Conservation (phyloP, 2,113 vertebrate genomes). For the Apodemus sylvaticus region DNA sequence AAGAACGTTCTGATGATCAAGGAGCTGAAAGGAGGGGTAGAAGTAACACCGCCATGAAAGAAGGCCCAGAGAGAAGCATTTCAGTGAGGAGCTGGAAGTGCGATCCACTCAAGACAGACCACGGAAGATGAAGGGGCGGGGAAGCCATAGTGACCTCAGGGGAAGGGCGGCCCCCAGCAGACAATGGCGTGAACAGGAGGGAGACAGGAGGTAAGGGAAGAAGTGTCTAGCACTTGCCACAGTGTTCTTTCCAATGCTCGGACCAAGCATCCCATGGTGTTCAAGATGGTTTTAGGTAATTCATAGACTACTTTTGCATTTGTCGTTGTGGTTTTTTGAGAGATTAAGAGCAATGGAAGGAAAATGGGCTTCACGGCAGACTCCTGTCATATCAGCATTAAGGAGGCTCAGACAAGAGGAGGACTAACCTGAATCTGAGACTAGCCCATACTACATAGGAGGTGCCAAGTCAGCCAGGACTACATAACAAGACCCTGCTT, state of each 20-base stretch:
- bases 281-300: not conserved
- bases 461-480: not conserved
- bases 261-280: not conserved
- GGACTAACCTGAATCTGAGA: not conserved
- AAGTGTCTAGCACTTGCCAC: not conserved
- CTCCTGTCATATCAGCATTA: not conserved
- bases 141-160: not conserved
- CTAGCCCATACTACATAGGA: not conserved
- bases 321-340: not conserved
- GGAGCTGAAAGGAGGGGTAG: not conserved
- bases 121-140: not conserved
- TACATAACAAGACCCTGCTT: not conserved
- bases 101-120: not conserved
- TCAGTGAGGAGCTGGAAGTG: not conserved
- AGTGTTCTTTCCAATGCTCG: not conserved
- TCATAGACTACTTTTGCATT: not conserved
- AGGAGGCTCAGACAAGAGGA: not conserved
- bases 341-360: not conserved
- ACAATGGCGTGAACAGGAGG: fast-evolving
- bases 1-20: not conserved
- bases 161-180: not conserved
- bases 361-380: not conserved
- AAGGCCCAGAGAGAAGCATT: not conserved
- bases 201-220: not conserved
- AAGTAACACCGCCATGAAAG: no score